A percentile compares a stretch with the other conserved stretches of the same genome.
These are phyloP conservation scores for Ciconia nigra DNA, from an alignment of 2,797 vertebrate species.

Conservation along the genomic window DNA sequence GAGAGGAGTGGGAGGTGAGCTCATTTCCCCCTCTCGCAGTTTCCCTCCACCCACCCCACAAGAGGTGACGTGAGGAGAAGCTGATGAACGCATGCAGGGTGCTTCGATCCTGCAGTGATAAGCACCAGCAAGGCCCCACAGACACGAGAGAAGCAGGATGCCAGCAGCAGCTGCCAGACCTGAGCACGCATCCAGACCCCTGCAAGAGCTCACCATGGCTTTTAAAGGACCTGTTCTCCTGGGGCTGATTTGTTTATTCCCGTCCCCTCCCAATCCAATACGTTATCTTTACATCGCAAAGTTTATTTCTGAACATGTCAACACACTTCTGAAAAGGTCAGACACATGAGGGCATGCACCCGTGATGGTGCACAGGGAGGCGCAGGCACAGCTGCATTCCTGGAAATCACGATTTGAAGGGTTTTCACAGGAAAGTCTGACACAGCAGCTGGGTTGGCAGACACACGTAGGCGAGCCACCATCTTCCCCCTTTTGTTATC, in stretches of 20 bases:
- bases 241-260: slow-evolving; percentile 48
- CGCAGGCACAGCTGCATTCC: slow-evolving; percentile 18
- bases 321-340: slow-evolving; percentile 71
- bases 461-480: background rate
- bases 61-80: background rate
- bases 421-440: slow-evolving; percentile 17
- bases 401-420: background rate
- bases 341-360: slow-evolving; percentile 48
- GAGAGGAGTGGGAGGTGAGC: background rate
- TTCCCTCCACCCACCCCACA: background rate
- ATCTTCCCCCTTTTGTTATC: background rate
- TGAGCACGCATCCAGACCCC: background rate
- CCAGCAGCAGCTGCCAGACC: background rate
- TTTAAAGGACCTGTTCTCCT: slow-evolving; percentile 45
- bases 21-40: background rate
- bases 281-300: slow-evolving; percentile 57
- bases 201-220: background rate
- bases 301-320: slow-evolving; percentile 77
- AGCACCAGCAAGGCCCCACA: background rate
- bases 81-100: background rate
- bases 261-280: slow-evolving; percentile 11
- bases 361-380: background rate
- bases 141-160: background rate
- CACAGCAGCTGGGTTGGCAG: background rate
- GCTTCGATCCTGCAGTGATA: background rate